Conservation (phyloP, 2,888 invertebrate species). For the Athrips mouffetella region DNA sequence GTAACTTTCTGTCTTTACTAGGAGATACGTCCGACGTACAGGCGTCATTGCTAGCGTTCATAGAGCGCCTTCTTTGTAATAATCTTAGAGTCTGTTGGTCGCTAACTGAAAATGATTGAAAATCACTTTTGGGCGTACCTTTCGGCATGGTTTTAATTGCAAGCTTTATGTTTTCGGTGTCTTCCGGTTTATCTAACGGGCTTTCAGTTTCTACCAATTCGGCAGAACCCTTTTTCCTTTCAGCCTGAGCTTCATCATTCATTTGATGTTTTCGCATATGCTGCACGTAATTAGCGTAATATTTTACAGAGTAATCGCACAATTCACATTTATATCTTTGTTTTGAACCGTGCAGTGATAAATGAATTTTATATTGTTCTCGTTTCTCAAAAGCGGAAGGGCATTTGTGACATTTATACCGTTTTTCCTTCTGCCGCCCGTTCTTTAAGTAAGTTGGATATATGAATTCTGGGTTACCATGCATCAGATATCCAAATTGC, state of each 20-base stretch:
- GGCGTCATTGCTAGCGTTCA: conserved; percentile 55
- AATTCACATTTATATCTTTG: conserved; percentile 89
- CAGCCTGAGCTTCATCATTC: conserved; percentile 82
- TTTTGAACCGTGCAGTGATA: conserved; percentile 89
- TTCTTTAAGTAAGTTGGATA: conserved; percentile 87
- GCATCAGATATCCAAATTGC: conserved; percentile 83
- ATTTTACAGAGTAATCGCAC: conserved; percentile 93
- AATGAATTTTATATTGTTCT: conserved; percentile 89
- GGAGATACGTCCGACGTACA: conserved; percentile 56
- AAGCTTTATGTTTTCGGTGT: conserved; percentile 58
- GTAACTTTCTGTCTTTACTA: conserved; percentile 79
- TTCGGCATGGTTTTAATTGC: conserved; percentile 72
- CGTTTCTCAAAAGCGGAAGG: conserved; percentile 92
- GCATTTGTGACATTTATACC: conserved; percentile 90
- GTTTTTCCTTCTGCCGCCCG: conserved; percentile 85
- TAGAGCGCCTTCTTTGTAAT: conserved; percentile 74
- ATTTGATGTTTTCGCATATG: conserved; percentile 89
- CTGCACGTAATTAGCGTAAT: conserved; percentile 90
- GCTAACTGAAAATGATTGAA: conserved; percentile 77
- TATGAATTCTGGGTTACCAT: conserved; percentile 86
- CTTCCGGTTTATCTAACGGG: conserved; percentile 46
- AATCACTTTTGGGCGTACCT: conserved; percentile 61
- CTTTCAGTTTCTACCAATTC: conserved; percentile 28
- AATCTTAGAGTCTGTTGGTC: conserved; percentile 81
- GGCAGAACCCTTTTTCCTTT: conserved; percentile 61